Evolutionary conservation across 35 echinoderm and acorn worm species (phyloP), one percentile per base, ranked within the genome.

Genomic region (Ophiothrix spiculata): DNA sequence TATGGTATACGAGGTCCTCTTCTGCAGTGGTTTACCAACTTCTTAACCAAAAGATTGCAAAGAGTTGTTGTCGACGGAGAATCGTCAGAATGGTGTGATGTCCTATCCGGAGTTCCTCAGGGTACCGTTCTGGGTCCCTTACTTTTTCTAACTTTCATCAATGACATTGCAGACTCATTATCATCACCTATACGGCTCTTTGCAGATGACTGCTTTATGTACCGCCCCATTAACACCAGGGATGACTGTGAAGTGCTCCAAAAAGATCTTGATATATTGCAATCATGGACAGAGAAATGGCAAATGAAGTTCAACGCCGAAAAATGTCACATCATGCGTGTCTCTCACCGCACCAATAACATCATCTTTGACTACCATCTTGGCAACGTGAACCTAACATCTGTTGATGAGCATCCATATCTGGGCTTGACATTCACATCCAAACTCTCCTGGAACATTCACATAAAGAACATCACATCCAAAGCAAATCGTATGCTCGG

Each of bases 71-170:
- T 84, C n/a, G n/a, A n/a, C n/a, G 89, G 90, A 16, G 36, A 84
- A 86, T 11, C 86, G 0, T 92, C 90, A 35, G 45, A 64, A n/a
- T 77, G 81, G 80, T 75, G 16, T 8, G 14, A 85, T 42, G 76
- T 96, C 33, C 41, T 31, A 28, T 92, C 86, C 34, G 90, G 90
- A 38, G 94, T 95, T 10, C 89, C 89, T 12, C 85, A 95, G 31
- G 88, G 93, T 15, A 90, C 92, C 31, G 92, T 94, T 23, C 69
- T 94, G 16, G 84, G 88, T 1, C 83, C 88, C 10, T 36, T 90
- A 16, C 54, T 94, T 63, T 94, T 94, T 73, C 40, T 90, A n/a
- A 39, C 39, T 12, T 90, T 90, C 37, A 86, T 93, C 4, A 86
- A 90, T 87, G 78, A 94, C 75, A 54, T 95, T 23, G 38, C 88